Evolutionary conservation across 2,888 invertebrate genomes (phyloP), one percentile per base, ranked within the genome.

Genomic region (Sphaerophoria rueppellii): DNA sequence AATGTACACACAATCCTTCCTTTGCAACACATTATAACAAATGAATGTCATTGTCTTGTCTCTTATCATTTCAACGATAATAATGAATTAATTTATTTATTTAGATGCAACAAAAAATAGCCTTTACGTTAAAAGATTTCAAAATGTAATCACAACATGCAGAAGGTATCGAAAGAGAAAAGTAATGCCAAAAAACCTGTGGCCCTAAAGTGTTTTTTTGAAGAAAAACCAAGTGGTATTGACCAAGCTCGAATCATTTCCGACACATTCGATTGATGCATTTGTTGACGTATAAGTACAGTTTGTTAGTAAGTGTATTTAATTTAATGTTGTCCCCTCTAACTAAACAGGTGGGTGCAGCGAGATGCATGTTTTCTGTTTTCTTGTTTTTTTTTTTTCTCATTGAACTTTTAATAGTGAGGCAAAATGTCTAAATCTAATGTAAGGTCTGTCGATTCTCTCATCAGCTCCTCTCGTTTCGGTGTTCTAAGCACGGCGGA

Each of bases 391-490:
- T 24, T 24, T 24, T 24, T 24, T 24, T 24, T 24, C 24, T 24
- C 24, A 24, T 24, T 24, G 24, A 24, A 24, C 24, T 24, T 24
- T 24, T 24, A 24, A 24, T 24, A 24, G 24, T 16, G 35, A 65
- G 50, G 65, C 35, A 50, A 16, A 65, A 24, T 24, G 24, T 24
- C 24, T 65, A n/a, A 65, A 35, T 50, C 9, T 50, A 50, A 35
- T 35, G 35, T 65, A 11, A 34, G 37, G 48, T 12, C n/a, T 11
- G 12, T 43, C 6, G 12, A 60, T 60, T 60, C 60, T 52, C 82
- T 74, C 82, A 85, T 85, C 85, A 85, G 73, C 85, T 85, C 73
- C 81, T 76, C 63, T 69, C 85, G 35, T 85, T 80, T 70, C 77
- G 79, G 60, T 85, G 80, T 73, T 85, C 81, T 60, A 85, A 73